Evolutionary conservation across 2,113 vertebrate species (phyloP).

Genomic region (Amia ocellicauda): DNA sequence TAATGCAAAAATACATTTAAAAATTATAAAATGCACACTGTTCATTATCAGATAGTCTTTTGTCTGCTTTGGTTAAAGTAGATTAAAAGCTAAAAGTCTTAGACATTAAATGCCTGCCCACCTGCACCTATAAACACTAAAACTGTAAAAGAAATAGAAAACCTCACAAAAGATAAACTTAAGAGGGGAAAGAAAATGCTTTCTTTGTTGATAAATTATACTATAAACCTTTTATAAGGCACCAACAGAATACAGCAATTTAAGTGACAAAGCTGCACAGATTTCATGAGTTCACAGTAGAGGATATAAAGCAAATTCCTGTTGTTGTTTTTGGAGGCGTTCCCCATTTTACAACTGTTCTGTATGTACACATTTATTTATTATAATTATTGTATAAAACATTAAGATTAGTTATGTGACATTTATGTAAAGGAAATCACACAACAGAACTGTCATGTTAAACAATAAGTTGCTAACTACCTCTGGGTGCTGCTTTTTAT

Average conservation of each 20-base stretch:
- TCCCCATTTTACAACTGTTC: conserved; percentile 55
- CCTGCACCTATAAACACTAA: conserved; percentile 56
- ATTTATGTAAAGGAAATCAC: conserved; percentile 38
- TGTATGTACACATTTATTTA: conserved; percentile 39
- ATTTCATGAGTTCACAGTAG: conserved; percentile 65
- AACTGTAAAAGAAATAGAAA: conserved; percentile 61
- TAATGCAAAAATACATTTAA: background rate
- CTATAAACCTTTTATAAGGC: conserved; percentile 58
- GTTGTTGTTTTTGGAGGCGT: conserved; percentile 47
- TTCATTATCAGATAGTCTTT: conserved; percentile 53
- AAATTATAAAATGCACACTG: conserved; percentile 26
- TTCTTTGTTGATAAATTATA: conserved; percentile 51
- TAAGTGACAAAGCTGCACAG: conserved; percentile 62
- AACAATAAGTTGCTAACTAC: conserved; percentile 13
- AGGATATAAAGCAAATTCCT: conserved; percentile 49
- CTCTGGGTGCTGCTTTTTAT: conserved; percentile 29
- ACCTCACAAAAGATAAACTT: conserved; percentile 68
- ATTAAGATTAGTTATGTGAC: conserved; percentile 48
- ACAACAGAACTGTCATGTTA: conserved; percentile 14
- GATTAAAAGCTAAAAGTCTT: conserved; percentile 62
- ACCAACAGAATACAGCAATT: conserved; percentile 51
- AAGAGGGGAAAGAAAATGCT: conserved; percentile 57
- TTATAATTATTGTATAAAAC: conserved; percentile 20
- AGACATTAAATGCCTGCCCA: conserved; percentile 66
- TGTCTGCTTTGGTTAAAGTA: conserved; percentile 55